A percentile compares a stretch with the other conserved stretches of the same genome.
These are phyloP conservation scores for Sympetrum striolatum DNA, from an alignment of 2,888 invertebrate species.

Conservation along the genomic window DNA sequence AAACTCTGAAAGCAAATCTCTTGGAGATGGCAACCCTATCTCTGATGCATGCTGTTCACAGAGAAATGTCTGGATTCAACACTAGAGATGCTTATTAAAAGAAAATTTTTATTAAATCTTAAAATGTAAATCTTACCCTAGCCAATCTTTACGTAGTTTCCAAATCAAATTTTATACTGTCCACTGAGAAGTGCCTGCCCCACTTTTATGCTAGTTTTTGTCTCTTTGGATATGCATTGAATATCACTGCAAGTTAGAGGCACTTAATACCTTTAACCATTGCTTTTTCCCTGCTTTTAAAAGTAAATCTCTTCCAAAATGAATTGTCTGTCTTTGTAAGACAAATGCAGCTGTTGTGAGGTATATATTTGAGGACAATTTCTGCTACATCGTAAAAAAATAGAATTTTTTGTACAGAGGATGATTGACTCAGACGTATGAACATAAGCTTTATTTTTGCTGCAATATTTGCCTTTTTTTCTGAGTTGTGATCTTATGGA, in stretches of 20 bases:
- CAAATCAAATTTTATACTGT: conserved; percentile 20
- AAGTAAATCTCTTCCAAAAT: not conserved
- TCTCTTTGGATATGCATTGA: not conserved
- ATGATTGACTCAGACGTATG: not conserved
- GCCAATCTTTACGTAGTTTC: not conserved
- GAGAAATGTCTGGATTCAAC: too few relatives aligned
- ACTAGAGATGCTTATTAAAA: not conserved
- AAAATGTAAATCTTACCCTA: not conserved
- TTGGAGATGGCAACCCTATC: too few relatives aligned
- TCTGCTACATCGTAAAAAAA: not conserved
- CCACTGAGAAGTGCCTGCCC: conserved; percentile 35
- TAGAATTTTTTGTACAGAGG: not conserved
- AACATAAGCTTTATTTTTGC: not conserved
- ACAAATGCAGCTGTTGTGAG: not conserved
- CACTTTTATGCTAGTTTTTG: not conserved
- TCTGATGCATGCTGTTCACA: too few relatives aligned
- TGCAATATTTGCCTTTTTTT: not conserved
- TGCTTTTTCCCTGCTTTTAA: not conserved
- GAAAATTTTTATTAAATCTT: not conserved
- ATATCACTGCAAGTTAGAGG: not conserved
- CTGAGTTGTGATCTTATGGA: too few relatives aligned
- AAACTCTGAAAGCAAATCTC: too few relatives aligned
- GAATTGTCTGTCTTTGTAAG: not conserved
- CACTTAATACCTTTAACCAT: not conserved
- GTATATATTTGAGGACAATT: not conserved